Base-by-base conservation (phyloP, 1,140 invertebrate species). In the Drosophila ananassae region DNA sequence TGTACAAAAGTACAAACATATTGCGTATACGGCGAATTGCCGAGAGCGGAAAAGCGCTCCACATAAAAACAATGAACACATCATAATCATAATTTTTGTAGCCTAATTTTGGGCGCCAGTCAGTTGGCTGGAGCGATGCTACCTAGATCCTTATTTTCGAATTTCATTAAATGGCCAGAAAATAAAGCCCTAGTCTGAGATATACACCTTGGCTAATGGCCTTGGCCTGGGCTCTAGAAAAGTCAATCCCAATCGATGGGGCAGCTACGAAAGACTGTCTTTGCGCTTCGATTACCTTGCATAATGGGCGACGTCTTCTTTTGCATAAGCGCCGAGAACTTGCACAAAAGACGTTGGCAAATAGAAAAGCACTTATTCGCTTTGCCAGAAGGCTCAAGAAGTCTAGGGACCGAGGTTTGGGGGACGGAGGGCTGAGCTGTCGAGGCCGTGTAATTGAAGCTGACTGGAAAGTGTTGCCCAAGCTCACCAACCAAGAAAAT, bases 11-110 rank as follows among this genome's bases (percentile, higher is more conserved):
- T 59, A 44, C 21, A 7, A 1, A 17, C 13, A 44, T 46, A 47
- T 58, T 46, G 21, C 24, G 73, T 53, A 37, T 39, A 46, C 71
- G 62, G 62, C 39, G 64, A 79, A 79, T 83, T 74, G 80, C 71
- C 63, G 59, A 48, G 51, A 66, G 82, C 72, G 30, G 51, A 69
- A 69, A 69, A 69, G 63, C n/a, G 39, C 51, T 47, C 41, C 61
- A 67, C 79, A 83, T 83, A 77, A 89, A 79, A 89, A 89, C 84
- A 87, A 83, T 87, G 72, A 89, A 89, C 82, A 87, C 82, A 87
- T 87, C 79, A 89, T 87, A 89, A 89, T 79, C 82, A 82, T 87
- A 87, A 87, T 76, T 87, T 77, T 66, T 83, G 75, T 89, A 53
- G 82, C 83, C 79, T 89, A 87, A 83, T 87, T 87, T 82, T 50